Percentiles rank a stretch among this genome's conserved stretches.
These are phyloP conservation scores for Synchiropus splendidus DNA, from an alignment of 2,113 vertebrate species.

Conservation along the genomic window DNA sequence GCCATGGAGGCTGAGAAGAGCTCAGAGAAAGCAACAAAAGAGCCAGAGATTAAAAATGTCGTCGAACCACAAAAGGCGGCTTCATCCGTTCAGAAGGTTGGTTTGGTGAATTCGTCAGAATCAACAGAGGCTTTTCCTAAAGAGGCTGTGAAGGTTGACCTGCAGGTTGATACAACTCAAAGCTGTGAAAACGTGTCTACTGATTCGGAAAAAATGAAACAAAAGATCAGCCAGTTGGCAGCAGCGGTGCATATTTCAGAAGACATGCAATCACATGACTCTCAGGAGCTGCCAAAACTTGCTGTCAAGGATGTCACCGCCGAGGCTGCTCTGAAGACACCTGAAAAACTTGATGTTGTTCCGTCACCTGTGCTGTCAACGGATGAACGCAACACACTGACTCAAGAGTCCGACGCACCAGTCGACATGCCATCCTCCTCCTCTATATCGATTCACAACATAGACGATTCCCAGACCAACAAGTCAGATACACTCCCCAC, in stretches of 20 bases:
- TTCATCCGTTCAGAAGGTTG: no score
- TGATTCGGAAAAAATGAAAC: slow-evolving; percentile 57
- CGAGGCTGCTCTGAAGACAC: no score
- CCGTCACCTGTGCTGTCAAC: slow-evolving; percentile 4
- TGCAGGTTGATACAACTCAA: not conserved
- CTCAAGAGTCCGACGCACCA: no score
- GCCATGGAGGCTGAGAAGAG: slow-evolving; percentile 27
- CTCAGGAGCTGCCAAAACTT: slow-evolving; percentile 7
- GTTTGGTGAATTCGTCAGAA: no score
- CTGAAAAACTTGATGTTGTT: slow-evolving; percentile 2
- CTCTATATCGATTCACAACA: no score
- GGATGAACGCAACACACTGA: slow-evolving; percentile 11
- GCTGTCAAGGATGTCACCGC: slow-evolving; percentile 1
- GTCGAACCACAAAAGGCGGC: not conserved
- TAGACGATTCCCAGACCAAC: no score
- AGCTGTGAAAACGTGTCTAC: slow-evolving; percentile 17
- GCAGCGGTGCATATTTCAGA: slow-evolving; percentile 18
- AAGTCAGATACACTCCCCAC: no score
- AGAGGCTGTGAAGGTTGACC: slow-evolving; percentile 6
- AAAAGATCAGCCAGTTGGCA: slow-evolving; percentile 25
- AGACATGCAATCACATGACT: slow-evolving; percentile 35
- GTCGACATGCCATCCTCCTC: no score
- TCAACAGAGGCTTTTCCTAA: slow-evolving; percentile 2
- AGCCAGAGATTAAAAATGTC: slow-evolving; percentile 1
- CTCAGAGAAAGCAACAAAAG: slow-evolving; percentile 11